Conservation (phyloP, 2,113 vertebrate species). For the Eubucco bourcierii region DNA sequence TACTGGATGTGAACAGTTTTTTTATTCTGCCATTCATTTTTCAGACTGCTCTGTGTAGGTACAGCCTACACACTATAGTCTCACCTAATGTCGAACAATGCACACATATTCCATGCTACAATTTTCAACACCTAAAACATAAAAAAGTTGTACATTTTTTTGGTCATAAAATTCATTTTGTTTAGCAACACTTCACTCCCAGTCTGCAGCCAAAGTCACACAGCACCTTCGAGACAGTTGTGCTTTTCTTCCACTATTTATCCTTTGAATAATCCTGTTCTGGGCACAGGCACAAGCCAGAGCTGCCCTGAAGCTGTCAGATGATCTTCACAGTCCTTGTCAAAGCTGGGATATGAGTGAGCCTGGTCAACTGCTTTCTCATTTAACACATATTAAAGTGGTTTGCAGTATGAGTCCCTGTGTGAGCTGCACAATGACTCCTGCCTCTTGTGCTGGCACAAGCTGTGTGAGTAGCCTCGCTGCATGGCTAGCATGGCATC, state of each 20-base stretch:
- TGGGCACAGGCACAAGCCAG: not conserved
- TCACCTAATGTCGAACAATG: not conserved
- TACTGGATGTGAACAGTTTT: rapidly evolving
- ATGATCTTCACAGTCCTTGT: not conserved
- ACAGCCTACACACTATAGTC: not conserved
- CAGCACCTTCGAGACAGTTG: not conserved
- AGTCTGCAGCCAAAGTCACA: not conserved
- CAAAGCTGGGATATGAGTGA: not conserved
- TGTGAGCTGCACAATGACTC: not conserved
- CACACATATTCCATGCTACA: not conserved
- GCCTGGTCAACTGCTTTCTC: not conserved
- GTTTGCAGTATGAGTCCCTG: not conserved
- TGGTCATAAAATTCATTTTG: not conserved
- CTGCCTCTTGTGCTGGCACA: not conserved
- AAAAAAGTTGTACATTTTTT: not conserved
- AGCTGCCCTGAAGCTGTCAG: not conserved
- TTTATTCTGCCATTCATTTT: not conserved
- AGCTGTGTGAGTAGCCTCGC: not conserved
- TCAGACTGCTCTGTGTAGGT: not conserved
- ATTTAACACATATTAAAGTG: not conserved
- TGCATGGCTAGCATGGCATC: not conserved
- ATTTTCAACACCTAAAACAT: not conserved
- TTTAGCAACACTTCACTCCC: not conserved
- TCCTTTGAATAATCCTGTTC: not conserved
- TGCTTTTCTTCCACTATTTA: not conserved